These are phyloP conservation scores for Platygyra sinensis DNA, from an alignment of 64 coral and sea anemone species.

Conservation along the genomic window DNA sequence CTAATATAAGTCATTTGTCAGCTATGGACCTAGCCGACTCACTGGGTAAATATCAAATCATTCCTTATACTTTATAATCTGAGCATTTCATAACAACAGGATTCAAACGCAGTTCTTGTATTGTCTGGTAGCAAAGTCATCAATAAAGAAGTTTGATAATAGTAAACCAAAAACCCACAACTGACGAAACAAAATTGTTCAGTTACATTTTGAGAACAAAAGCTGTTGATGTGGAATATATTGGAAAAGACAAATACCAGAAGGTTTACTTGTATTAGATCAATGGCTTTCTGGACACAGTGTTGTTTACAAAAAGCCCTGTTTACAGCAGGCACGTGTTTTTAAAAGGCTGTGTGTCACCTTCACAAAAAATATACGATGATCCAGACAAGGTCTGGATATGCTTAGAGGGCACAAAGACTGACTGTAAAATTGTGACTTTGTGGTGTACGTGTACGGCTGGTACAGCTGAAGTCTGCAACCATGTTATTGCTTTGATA, in stretches of 20 bases:
- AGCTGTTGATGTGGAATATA: slow-evolving; percentile 74
- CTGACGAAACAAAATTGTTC: slow-evolving; percentile 1
- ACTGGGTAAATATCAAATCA: no score
- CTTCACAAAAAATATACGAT: slow-evolving; percentile 43
- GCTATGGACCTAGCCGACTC: no score
- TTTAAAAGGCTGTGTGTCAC: slow-evolving; percentile 42
- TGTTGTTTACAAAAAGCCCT: not conserved
- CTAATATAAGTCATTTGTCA: no score
- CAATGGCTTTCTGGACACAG: slow-evolving; percentile 63
- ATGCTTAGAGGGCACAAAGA: slow-evolving; percentile 16
- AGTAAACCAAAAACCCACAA: no score
- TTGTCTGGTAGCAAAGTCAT: no score
- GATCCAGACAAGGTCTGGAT: not conserved
- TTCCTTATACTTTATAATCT: no score
- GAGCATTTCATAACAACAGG: no score
- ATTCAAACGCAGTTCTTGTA: no score
- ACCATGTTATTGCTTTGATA: no score
- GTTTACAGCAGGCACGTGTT: not conserved
- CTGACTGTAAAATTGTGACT: slow-evolving; percentile 50
- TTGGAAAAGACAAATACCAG: slow-evolving; percentile 62
- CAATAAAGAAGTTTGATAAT: no score
- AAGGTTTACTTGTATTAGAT: slow-evolving; percentile 64
- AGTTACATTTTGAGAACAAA: slow-evolving; percentile 69
- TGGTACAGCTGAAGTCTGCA: no score
- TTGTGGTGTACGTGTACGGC: slow-evolving; percentile 79